Conservation (phyloP, 2,888 invertebrate species). For the Lochmaea capreae region DNA sequence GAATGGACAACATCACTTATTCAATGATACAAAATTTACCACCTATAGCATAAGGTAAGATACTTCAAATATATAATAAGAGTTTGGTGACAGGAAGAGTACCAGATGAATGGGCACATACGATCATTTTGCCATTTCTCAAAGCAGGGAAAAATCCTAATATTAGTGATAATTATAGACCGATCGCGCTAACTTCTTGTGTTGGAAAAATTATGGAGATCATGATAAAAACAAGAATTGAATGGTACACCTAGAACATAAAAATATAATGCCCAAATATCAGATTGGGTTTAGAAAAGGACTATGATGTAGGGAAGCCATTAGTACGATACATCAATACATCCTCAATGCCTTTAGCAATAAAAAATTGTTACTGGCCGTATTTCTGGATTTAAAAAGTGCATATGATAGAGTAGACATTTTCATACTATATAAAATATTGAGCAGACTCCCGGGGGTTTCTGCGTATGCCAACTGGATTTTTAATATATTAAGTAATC, state of each 20-base stretch:
- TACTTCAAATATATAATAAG: too few relatives aligned
- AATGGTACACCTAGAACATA: too few relatives aligned
- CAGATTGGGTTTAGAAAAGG: too few relatives aligned
- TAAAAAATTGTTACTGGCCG: background rate
- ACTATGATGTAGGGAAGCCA: background rate
- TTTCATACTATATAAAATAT: constrained; percentile 8
- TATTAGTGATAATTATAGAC: constrained; percentile 16
- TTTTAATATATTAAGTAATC: too few relatives aligned
- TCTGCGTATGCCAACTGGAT: background rate
- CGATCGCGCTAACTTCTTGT: constrained; percentile 25
- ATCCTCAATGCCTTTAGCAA: constrained; percentile 15
- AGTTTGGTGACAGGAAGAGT: background rate
- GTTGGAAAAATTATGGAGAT: background rate
- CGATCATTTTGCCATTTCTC: constrained; percentile 13
- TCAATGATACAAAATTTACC: too few relatives aligned
- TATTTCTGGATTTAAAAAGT: constrained; percentile 20
- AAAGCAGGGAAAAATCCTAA: constrained; percentile 21
- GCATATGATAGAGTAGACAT: constrained; percentile 33
- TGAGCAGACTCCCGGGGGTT: background rate
- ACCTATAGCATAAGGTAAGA: too few relatives aligned
- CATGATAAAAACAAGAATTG: too few relatives aligned
- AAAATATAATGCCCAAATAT: too few relatives aligned
- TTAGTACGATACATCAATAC: background rate
- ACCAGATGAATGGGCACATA: constrained; percentile 6
- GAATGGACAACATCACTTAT: too few relatives aligned